Conservation (phyloP, 2,797 vertebrate species). For the Hylomyscus alleni region DNA sequence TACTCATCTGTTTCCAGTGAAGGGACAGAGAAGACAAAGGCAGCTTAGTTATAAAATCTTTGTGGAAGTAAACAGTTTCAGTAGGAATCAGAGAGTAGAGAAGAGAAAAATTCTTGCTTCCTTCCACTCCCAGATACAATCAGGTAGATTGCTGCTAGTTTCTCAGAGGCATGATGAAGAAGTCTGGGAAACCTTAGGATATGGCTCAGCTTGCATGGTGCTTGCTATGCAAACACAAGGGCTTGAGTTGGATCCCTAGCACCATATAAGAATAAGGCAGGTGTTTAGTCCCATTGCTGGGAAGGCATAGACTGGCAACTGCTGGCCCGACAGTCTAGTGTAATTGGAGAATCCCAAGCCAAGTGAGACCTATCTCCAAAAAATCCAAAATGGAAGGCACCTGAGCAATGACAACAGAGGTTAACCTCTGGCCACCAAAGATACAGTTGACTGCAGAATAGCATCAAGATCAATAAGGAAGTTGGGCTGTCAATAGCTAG, state of each 20-base stretch:
- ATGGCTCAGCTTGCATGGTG: neutral
- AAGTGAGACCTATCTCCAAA: neutral
- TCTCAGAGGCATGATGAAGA: neutral
- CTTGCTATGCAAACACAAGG: neutral
- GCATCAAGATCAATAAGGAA: neutral
- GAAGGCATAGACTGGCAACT: neutral
- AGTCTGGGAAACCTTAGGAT: neutral
- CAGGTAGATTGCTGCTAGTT: neutral
- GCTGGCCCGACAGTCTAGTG: neutral
- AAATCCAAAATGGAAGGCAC: neutral
- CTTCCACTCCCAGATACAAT: neutral
- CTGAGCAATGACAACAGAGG: neutral
- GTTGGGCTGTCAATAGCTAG: neutral
- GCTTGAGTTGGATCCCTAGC: neutral
- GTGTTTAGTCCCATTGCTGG: neutral
- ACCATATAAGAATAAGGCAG: neutral
- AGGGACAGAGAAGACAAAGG: neutral
- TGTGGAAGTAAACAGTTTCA: neutral
- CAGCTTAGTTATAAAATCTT: neutral
- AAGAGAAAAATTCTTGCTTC: neutral
- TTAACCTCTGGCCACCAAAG: neutral
- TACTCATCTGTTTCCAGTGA: neutral
- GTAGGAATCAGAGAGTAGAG: conserved; percentile 32
- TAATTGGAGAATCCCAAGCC: neutral
- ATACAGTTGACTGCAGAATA: neutral